Evolutionary conservation across 2,888 invertebrate genomes (phyloP).

Genomic region (Mythimna albipuncta): DNA sequence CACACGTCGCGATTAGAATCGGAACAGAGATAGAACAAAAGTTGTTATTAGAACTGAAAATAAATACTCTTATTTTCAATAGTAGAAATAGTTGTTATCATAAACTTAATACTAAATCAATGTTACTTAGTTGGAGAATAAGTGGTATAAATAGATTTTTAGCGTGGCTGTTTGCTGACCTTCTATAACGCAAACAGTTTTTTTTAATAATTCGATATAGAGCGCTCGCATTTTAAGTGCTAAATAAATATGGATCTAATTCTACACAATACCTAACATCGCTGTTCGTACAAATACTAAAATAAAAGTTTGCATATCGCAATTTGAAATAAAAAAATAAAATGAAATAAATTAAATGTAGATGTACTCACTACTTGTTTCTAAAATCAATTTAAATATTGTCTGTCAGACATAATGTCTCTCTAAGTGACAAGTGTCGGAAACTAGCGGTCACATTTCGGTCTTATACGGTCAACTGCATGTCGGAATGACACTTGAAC

Average conservation of each 20-base stretch:
- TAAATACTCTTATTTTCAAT: not conserved
- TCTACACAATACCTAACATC: slow-evolving; percentile 9
- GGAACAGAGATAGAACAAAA: slow-evolving; percentile 10
- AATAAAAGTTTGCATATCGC: not conserved
- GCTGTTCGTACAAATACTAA: slow-evolving; percentile 12
- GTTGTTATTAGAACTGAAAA: slow-evolving; percentile 11
- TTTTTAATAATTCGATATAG: not conserved
- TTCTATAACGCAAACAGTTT: slow-evolving; percentile 3
- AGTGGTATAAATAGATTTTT: not conserved
- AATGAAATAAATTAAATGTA: not conserved
- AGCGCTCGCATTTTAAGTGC: slow-evolving; percentile 22
- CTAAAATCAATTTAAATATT: slow-evolving; percentile 35
- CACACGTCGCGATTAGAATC: slow-evolving; percentile 62
- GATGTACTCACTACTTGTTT: slow-evolving; percentile 1
- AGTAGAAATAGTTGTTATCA: no score
- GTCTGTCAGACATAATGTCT: slow-evolving; percentile 32
- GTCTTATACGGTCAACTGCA: slow-evolving; percentile 16
- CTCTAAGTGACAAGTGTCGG: slow-evolving; percentile 44
- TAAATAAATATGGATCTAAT: slow-evolving; percentile 32
- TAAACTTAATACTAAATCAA: not conserved
- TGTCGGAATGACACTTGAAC: no score
- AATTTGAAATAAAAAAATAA: not conserved
- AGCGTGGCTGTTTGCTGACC: not conserved
- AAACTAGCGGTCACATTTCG: slow-evolving; percentile 50
- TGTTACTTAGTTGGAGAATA: not conserved